A percentile compares a stretch with the other conserved stretches of the same genome.
Evolutionary conservation across 2,113 vertebrate species (phyloP).

Genomic region (Pycnonotus jocosus): DNA sequence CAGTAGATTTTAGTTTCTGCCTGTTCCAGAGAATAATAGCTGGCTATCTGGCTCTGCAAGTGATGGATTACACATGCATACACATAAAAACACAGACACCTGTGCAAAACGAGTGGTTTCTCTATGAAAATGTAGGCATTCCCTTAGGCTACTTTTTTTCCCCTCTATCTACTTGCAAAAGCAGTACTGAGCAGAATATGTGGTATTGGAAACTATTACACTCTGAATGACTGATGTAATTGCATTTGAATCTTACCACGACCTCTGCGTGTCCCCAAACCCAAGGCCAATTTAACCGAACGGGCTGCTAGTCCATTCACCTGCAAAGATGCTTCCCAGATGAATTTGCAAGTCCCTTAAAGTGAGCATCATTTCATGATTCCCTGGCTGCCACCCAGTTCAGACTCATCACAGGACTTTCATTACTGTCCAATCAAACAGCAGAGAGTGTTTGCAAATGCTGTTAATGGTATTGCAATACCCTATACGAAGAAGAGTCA

Average conservation of each 20-base stretch:
- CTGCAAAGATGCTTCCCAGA: neutral
- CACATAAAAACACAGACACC: neutral
- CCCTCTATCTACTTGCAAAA: neutral
- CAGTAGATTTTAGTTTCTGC: constrained; percentile 1
- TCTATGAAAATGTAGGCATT: neutral
- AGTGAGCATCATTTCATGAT: neutral
- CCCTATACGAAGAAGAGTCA: neutral
- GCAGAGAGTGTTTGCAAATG: neutral
- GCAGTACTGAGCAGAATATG: neutral
- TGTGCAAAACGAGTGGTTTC: neutral
- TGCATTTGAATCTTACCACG: neutral
- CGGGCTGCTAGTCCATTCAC: neutral
- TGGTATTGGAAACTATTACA: neutral
- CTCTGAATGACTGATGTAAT: neutral
- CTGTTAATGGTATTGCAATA: neutral
- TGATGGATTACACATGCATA: neutral
- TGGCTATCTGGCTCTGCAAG: neutral
- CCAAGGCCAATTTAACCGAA: neutral
- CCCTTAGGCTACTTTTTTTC: neutral
- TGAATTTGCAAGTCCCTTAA: neutral
- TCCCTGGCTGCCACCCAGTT: neutral
- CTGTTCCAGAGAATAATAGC: neutral
- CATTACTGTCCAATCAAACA: neutral
- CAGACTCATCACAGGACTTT: neutral
- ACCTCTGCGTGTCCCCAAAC: neutral